Evolutionary conservation across 2,888 invertebrate species (phyloP).

Genomic region (Scaptomyza polygonia): DNA sequence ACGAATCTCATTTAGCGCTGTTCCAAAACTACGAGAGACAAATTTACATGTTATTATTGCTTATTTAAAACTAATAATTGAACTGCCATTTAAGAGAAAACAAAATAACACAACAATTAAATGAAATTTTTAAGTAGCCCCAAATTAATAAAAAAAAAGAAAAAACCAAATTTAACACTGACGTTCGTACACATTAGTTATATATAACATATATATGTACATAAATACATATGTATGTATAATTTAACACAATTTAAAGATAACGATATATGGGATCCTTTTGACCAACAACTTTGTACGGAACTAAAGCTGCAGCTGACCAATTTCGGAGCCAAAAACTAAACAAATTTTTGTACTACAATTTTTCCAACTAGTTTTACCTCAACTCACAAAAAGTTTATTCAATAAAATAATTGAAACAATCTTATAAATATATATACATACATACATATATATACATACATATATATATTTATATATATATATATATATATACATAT

Average conservation of each 20-base stretch:
- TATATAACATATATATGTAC: background rate
- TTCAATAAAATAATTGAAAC: slow-evolving; percentile 18
- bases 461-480: too few species aligned
- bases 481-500: too few species aligned
- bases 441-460: too few species aligned
- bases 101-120: slow-evolving; percentile 15
- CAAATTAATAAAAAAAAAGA: background rate
- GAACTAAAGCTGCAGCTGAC: slow-evolving; percentile 40
- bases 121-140: slow-evolving; percentile 18
- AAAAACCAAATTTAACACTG: slow-evolving; percentile 4
- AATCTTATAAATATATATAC: background rate
- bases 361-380: slow-evolving; percentile 17
- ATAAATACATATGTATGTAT: background rate
- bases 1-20: slow-evolving; percentile 64
- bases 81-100: slow-evolving; percentile 67
- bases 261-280: slow-evolving; percentile 15
- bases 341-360: slow-evolving; percentile 8
- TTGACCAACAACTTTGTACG: slow-evolving; percentile 35
- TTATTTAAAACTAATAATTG: slow-evolving; percentile 47
- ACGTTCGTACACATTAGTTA: background rate
- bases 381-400: background rate
- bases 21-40: slow-evolving; percentile 56
- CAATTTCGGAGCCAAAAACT: slow-evolving; percentile 49
- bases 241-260: slow-evolving; percentile 4
- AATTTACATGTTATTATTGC: slow-evolving; percentile 64